These are phyloP conservation scores for Pitangus sulphuratus DNA, from an alignment of 2,797 vertebrate genomes.

Conservation along the genomic window DNA sequence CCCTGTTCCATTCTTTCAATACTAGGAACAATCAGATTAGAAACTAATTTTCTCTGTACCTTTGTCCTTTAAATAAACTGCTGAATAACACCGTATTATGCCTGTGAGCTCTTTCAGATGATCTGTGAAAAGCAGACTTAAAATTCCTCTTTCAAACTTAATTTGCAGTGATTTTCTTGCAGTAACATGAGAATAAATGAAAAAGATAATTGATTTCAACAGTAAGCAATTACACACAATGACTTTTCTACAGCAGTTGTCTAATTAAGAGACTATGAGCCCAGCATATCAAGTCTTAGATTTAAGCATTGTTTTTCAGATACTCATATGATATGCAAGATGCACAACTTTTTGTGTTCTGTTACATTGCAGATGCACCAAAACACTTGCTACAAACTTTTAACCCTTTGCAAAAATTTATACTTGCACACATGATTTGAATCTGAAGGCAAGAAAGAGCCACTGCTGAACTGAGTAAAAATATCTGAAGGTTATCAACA, in stretches of 20 bases:
- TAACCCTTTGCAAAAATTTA: background rate
- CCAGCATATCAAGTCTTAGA: background rate
- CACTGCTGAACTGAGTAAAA: background rate
- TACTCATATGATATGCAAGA: background rate
- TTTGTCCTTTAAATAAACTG: conserved; percentile 50
- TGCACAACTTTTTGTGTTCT: conserved; percentile 42
- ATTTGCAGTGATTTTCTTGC: conserved; percentile 19
- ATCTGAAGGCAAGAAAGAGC: background rate
- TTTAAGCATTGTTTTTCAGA: background rate
- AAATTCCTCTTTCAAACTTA: conserved; percentile 47
- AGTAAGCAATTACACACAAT: conserved; percentile 20
- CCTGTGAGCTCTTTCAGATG: background rate
- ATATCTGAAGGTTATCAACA: background rate
- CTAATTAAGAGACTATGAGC: background rate
- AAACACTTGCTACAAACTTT: conserved; percentile 2
- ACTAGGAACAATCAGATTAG: background rate
- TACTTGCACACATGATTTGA: background rate
- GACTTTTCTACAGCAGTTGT: conserved; percentile 23
- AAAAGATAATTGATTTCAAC: conserved; percentile 14
- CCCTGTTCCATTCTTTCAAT: background rate
- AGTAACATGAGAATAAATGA: conserved; percentile 25
- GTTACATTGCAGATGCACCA: background rate
- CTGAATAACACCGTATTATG: background rate
- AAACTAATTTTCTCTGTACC: background rate
- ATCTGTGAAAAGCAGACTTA: conserved; percentile 27